Base-by-base conservation (phyloP, 2,797 vertebrate genomes). In the Buceros bicornis region DNA sequence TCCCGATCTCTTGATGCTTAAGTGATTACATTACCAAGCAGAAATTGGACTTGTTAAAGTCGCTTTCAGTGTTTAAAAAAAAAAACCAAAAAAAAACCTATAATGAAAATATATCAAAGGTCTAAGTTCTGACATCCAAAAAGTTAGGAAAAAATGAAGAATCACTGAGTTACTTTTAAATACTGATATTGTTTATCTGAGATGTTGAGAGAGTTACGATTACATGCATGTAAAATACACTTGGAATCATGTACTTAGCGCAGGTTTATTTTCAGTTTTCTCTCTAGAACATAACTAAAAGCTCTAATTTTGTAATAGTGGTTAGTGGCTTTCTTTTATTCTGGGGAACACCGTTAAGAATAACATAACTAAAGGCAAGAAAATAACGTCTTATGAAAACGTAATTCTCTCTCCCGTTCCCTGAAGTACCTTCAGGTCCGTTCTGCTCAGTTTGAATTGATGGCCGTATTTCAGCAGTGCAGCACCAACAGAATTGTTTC, bases 11-110 rank as follows among this genome's bases (percentile, higher is more conserved):
- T 64, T 60, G 25, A 29, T 42, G 25, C 71, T 65, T 58, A 66
- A 62, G 8, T n/a, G 16, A 37, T 65, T 50, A 35, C 22, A 22
- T 43, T 66, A 48, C 14, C 16, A 86, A 78, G 18, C 47, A 47
- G n/a, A 74, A 89, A 62, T 57, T 16, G 61, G 31, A 62, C 33
- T 43, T 62, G 10, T 47, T 65, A 79, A 79, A 80, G 28, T 9
- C 21, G 22, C 11, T 72, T 84, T 64, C 40, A 57, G 35, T 31
- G 45, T 56, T 56, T 60, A 35, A 50, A 73, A 78, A 58, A 79
- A 50, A 21, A n/a, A 62, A 7, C 1, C 15, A 22, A 21, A 47
- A 47, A 37, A 4, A 1, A 5, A 51, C 8, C 10, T 54, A 7
- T 48, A 42, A 58, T 47, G 16, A 65, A 78, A 80, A 29, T 28